Evolutionary conservation across 2,113 vertebrate genomes (phyloP).

Genomic region (Urocitellus parryii): DNA sequence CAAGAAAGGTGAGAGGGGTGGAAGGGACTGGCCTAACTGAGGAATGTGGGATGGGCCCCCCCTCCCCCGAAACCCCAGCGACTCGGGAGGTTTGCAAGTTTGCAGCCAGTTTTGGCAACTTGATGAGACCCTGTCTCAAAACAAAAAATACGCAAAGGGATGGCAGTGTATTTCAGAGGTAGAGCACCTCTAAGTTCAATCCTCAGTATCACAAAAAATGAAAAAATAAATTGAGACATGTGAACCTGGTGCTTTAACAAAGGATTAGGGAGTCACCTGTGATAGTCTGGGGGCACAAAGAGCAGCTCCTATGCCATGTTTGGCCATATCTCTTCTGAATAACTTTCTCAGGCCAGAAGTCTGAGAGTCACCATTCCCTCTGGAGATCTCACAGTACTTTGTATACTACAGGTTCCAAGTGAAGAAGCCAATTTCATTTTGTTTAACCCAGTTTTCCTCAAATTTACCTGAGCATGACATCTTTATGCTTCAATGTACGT

Average conservation of each 20-base stretch:
- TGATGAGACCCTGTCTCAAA: no score
- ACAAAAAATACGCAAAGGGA: no score
- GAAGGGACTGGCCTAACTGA: neutral
- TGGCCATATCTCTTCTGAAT: neutral
- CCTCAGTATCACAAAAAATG: no score
- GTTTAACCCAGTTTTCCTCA: neutral
- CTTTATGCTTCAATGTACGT: neutral
- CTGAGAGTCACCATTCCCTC: neutral
- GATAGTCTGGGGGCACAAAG: neutral
- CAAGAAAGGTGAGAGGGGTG: neutral
- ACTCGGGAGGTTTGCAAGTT: no score
- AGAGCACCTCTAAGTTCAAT: no score
- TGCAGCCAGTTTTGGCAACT: no score
- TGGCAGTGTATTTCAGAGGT: no score
- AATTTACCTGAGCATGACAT: neutral
- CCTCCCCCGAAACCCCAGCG: no score
- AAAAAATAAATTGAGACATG: neutral
- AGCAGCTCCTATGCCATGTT: neutral
- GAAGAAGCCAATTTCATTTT: neutral
- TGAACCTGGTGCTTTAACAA: neutral
- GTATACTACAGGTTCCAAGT: neutral
- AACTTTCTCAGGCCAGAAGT: neutral
- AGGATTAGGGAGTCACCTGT: neutral
- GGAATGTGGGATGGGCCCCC: no score
- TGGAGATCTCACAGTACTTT: neutral